phyloP scores from a whole-genome alignment of 2,113 vertebrate species.

The Caracal caracal region DNA sequence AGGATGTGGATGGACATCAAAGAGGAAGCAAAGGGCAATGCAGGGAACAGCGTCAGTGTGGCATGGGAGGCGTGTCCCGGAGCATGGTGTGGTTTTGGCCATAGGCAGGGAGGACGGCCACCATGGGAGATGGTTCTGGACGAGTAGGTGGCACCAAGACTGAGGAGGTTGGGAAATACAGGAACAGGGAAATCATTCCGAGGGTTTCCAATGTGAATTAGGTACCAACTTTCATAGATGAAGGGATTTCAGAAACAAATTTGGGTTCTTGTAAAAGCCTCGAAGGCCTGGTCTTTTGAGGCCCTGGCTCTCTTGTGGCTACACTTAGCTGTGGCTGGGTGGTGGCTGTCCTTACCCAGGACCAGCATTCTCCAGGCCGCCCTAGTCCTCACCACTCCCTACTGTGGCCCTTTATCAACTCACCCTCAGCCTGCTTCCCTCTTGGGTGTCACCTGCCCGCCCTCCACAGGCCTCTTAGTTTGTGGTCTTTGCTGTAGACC shows the following conservation, averaged over 20 bases:
- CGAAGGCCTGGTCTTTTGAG: not conserved
- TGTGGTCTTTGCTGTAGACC: not conserved
- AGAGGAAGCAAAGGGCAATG: accelerated
- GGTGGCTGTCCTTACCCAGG: accelerated
- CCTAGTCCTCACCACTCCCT: not conserved
- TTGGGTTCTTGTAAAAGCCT: not conserved
- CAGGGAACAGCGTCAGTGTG: not conserved
- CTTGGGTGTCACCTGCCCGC: not conserved
- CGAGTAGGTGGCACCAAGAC: not conserved
- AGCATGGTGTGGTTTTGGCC: accelerated
- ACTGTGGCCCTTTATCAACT: no score
- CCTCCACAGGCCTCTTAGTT: not conserved
- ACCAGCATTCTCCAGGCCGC: not conserved
- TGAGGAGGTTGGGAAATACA: accelerated
- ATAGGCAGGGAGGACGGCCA: not conserved
- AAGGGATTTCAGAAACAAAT: not conserved
- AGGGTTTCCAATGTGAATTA: not conserved
- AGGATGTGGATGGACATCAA: not conserved
- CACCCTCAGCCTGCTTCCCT: no score
- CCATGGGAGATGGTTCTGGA: not conserved
- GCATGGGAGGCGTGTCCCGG: accelerated
- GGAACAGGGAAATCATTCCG: not conserved
- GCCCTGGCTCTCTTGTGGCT: not conserved
- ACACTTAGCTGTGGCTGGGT: not conserved
- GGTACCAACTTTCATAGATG: not conserved